Percentiles rank a stretch among this genome's conserved stretches.
These are phyloP conservation scores for Leguminivora glycinivorella DNA, from an alignment of 1,140 invertebrate genomes.

Conservation along the genomic window DNA sequence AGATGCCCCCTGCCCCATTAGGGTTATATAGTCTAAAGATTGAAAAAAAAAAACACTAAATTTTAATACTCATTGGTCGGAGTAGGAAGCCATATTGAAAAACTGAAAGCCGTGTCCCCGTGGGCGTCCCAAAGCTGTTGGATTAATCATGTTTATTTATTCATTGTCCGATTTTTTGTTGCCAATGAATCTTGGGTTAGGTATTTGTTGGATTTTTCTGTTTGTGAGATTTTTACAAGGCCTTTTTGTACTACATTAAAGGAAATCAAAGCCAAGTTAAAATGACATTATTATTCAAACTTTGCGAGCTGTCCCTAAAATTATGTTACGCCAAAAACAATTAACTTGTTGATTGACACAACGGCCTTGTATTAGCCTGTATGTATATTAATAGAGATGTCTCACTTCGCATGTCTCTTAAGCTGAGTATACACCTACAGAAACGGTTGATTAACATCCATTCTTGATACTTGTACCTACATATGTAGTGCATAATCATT, in stretches of 20 bases:
- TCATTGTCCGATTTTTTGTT: conserved; percentile 2
- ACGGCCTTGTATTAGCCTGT: neutral
- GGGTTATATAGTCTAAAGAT: no score
- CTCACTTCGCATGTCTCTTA: neutral
- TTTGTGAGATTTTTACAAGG: no score
- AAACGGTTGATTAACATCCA: neutral
- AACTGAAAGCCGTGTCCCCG: neutral
- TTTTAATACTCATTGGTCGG: neutral
- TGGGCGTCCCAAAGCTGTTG: neutral
- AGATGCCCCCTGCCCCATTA: no score
- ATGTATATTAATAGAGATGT: neutral
- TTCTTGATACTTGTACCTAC: no score
- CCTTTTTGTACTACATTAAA: no score
- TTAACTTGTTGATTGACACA: conserved; percentile 4
- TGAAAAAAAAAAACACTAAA: neutral
- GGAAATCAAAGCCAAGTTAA: neutral
- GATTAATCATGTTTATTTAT: conserved; percentile 17
- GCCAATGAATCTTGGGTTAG: no score
- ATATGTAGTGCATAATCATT: no score
- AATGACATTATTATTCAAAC: neutral
- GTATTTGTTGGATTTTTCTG: no score
- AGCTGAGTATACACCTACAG: neutral
- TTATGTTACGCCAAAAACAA: neutral
- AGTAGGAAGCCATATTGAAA: conserved; percentile 6
- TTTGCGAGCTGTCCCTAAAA: neutral